These are phyloP conservation scores for Cetoscarus ocellatus DNA, from an alignment of 2,797 vertebrate genomes.

Conservation along the genomic window DNA sequence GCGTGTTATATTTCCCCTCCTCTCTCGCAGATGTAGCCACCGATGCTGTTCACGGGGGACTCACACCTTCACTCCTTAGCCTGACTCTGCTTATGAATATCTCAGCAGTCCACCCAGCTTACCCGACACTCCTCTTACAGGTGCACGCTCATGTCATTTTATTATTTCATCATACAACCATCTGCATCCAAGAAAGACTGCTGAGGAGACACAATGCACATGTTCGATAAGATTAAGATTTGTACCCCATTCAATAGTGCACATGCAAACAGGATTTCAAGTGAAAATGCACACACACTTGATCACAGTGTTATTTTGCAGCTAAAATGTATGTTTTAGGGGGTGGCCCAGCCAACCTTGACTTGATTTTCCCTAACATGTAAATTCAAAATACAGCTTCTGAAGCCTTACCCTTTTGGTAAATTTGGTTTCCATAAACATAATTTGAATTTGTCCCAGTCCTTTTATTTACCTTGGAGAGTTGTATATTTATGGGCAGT, in stretches of 20 bases:
- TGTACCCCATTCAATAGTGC: conserved; percentile 27
- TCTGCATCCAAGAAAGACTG: conserved; percentile 38
- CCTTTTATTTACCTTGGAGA: too few relatives aligned
- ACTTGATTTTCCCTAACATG: too few relatives aligned
- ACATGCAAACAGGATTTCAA: conserved; percentile 24
- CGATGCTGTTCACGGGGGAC: conserved; percentile 45
- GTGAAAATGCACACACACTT: not conserved
- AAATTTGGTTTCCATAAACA: too few relatives aligned
- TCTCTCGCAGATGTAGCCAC: conserved; percentile 57
- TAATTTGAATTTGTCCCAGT: too few relatives aligned
- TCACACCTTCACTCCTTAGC: conserved; percentile 30
- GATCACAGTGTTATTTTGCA: not conserved
- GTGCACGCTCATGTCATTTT: conserved; percentile 43
- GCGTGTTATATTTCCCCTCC: conserved; percentile 42
- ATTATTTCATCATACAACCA: conserved; percentile 52
- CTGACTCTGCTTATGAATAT: conserved; percentile 39
- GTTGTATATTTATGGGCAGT: too few relatives aligned
- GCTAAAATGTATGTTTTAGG: not conserved
- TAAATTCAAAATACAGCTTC: too few relatives aligned
- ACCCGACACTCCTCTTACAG: conserved; percentile 37
- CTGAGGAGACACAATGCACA: conserved; percentile 34
- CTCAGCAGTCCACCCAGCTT: conserved; percentile 39
- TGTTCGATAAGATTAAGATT: conserved; percentile 45
- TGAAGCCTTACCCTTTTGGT: too few relatives aligned
- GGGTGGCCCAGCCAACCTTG: too few relatives aligned